These are phyloP conservation scores for Colostygia pectinataria DNA, from an alignment of 2,888 invertebrate genomes.

Conservation along the genomic window DNA sequence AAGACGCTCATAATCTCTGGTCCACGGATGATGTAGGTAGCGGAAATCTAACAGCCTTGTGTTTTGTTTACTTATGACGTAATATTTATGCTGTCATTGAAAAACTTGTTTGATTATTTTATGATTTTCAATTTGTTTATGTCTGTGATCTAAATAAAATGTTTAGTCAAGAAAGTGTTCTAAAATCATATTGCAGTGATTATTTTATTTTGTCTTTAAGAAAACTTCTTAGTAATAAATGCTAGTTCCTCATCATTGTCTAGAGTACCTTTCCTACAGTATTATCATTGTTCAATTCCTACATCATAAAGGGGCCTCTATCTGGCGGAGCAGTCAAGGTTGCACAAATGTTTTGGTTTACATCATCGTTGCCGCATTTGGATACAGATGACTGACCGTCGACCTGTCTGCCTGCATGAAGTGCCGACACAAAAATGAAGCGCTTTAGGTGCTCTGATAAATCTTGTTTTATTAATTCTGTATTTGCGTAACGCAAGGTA, in stretches of 20 bases:
- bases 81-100: conserved; percentile 35
- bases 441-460: conserved; percentile 6
- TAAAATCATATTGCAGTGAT: too few species aligned
- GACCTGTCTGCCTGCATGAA: conserved; percentile 35
- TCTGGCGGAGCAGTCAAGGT: conserved; percentile 55
- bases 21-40: conserved; percentile 14
- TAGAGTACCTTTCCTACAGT: conserved; percentile 20
- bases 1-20: conserved; percentile 9
- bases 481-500: conserved; percentile 8
- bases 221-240: too few species aligned
- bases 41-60: conserved; percentile 27
- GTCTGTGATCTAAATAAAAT: neutral
- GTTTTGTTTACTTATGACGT: conserved; percentile 23
- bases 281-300: conserved; percentile 33
- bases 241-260: too few species aligned
- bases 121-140: conserved; percentile 21
- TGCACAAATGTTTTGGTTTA: conserved; percentile 52
- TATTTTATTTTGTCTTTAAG: too few species aligned
- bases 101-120: conserved; percentile 21
- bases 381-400: conserved; percentile 50
- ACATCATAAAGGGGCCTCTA: conserved; percentile 48
- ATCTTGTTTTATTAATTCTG: neutral
- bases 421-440: conserved; percentile 10
- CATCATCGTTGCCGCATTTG: conserved; percentile 58
- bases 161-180: neutral